Evolutionary conservation across 2,113 vertebrate species (phyloP), one percentile per base, ranked within the genome.

Genomic region (Pygoscelis antarcticus): DNA sequence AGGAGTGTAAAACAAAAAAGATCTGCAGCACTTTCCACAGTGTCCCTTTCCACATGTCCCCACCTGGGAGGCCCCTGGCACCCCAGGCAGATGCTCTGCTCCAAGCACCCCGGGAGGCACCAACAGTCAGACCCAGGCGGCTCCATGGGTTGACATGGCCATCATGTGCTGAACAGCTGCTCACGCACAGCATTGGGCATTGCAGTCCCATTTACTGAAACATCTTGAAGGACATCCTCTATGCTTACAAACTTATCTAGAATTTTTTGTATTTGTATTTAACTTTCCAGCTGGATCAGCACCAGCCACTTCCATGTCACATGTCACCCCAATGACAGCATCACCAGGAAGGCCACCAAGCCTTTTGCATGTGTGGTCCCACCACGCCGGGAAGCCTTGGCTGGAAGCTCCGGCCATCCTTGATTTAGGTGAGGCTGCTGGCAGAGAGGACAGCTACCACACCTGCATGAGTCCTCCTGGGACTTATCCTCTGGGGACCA

Each of bases 41-140:
- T 2, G 2, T 42, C 42, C 6, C 21, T 27, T 88, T 51, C 30
- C 40, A 52, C 2, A 23, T 0, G 2, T 52, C 26, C 34, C 10
- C 2, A 1, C 9, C 0, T 1, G 13, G 78, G 58, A 54, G 9
- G 16, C 6, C 23, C 27, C 42, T 11, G 16, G 25, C 30, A 55
- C 7, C 1, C 3, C 6, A 1, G 65, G 60, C 9, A 66, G 36
- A 25, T 1, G 3, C 10, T 54, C 9, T 47, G 22, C 58, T 81
- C 78, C 4, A 17, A 19, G 65, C 2, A 2, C 14, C 21, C 17
- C 0, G 0, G 55, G 8, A 65, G 10, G 29, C 38, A 66, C 27
- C 2, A 1, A 8, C 7, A 66, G 44, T 11, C 4, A 1, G 25
- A 79, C 19, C 6, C 2, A 6, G 19, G 14, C 1, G 3, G 38